Percentiles rank a stretch among this genome's conserved stretches.
Conservation (phyloP, 2,113 vertebrate genomes). For the Myiozetetes cayanensis region DNA sequence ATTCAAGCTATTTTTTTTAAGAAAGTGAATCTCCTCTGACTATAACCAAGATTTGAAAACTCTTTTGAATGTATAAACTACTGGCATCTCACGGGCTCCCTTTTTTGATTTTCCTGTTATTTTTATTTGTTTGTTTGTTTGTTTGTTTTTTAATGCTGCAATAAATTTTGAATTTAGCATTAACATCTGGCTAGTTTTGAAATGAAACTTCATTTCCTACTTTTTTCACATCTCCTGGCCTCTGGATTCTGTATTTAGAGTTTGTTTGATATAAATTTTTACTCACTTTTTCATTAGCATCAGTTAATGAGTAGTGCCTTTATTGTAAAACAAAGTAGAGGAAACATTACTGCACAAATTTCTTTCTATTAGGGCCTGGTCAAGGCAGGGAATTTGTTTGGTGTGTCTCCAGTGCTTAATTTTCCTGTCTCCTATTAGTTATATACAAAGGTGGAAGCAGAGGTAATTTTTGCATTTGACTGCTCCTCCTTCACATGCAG, state of each 20-base stretch:
- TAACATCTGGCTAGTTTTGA: not conserved
- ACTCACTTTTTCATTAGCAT: not conserved
- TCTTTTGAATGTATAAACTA: not conserved
- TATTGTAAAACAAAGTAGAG: not conserved
- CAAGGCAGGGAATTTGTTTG: not conserved
- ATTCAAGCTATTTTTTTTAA: not conserved
- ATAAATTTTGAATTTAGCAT: not conserved
- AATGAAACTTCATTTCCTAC: fast-evolving
- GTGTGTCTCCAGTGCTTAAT: not conserved
- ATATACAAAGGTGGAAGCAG: not conserved
- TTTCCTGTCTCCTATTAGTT: not conserved
- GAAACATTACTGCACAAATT: not conserved
- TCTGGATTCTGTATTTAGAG: not conserved
- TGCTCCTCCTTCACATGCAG: not conserved
- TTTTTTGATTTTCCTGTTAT: fast-evolving
- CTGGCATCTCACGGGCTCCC: fast-evolving
- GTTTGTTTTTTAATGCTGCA: not conserved
- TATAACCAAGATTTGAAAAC: not conserved
- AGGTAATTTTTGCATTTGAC: not conserved
- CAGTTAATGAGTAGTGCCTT: not conserved
- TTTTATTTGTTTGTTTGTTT: not conserved
- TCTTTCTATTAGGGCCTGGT: not conserved
- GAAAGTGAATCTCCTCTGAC: not conserved
- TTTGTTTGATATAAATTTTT: not conserved
- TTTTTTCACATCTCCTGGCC: not conserved